Conservation (phyloP, 2,113 vertebrate genomes). For the Vidua chalybeata region DNA sequence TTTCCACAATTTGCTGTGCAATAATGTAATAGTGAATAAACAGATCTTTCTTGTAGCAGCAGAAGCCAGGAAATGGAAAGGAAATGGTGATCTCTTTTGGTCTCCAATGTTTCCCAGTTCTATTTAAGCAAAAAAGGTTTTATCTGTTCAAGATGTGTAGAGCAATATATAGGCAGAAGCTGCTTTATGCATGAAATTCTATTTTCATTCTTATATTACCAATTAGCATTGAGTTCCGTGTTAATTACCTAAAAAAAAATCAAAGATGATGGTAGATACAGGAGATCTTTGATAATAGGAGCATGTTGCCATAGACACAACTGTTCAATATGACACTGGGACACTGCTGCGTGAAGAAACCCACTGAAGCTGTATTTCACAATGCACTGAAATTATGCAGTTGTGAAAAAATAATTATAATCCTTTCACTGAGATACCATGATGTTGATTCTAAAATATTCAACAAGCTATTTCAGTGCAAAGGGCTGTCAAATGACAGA, state of each 20-base stretch:
- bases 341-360: slow-evolving; percentile 38
- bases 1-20: not conserved
- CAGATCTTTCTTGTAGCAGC: not conserved
- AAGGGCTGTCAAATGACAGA: slow-evolving; percentile 28
- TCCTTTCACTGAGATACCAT: slow-evolving; percentile 20
- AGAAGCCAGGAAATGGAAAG: not conserved
- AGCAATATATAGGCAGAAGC: not conserved
- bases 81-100: not conserved
- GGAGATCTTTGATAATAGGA: slow-evolving; percentile 53
- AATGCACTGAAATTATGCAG: slow-evolving; percentile 37
- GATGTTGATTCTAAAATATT: slow-evolving; percentile 39
- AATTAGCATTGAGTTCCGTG: slow-evolving; percentile 23
- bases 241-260: slow-evolving; percentile 40
- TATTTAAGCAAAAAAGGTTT: not conserved
- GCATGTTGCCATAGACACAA: slow-evolving; percentile 74
- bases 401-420: slow-evolving; percentile 68
- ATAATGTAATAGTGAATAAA: not conserved
- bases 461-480: slow-evolving; percentile 6
- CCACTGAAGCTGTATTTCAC: slow-evolving; percentile 58
- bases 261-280: slow-evolving; percentile 33
- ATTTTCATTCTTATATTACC: slow-evolving; percentile 47
- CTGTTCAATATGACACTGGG: slow-evolving; percentile 48
- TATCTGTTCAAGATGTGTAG: not conserved
- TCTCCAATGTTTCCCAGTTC: not conserved
- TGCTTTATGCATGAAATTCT: not conserved